A percentile compares a stretch with the other conserved stretches of the same genome.
These are phyloP conservation scores for Loripinus fragilis DNA, from an alignment of 2,888 invertebrate genomes.

Conservation along the genomic window DNA sequence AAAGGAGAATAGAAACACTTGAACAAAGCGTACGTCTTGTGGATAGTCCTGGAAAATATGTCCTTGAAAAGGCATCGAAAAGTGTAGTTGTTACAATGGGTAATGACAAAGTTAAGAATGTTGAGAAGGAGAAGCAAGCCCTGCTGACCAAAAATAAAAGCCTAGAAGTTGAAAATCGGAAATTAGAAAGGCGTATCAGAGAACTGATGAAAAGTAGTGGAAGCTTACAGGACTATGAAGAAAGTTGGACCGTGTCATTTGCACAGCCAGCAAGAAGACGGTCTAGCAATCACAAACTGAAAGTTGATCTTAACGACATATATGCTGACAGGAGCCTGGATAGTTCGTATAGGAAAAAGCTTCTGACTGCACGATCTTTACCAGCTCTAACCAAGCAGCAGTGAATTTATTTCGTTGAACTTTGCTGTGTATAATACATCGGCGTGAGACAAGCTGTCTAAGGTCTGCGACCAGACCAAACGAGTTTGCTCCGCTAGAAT, in stretches of 20 bases:
- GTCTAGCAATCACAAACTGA: neutral
- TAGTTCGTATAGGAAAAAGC: neutral
- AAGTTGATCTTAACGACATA: neutral
- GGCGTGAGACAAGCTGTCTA: no score
- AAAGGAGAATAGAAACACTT: slow-evolving; percentile 43
- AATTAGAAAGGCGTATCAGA: slow-evolving; percentile 26
- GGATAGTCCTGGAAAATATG: neutral
- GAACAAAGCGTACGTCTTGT: slow-evolving; percentile 24
- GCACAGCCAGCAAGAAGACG: neutral
- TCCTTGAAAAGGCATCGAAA: slow-evolving; percentile 21
- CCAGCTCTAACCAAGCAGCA: neutral
- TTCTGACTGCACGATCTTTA: neutral
- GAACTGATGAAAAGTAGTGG: slow-evolving; percentile 6
- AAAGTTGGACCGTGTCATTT: neutral
- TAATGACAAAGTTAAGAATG: slow-evolving; percentile 34
- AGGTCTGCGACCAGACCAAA: no score
- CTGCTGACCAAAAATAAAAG: slow-evolving; percentile 26
- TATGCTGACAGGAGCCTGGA: neutral
- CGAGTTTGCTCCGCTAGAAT: no score
- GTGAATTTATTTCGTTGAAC: neutral
- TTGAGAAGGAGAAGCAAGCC: slow-evolving; percentile 32
- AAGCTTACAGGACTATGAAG: slow-evolving; percentile 1
- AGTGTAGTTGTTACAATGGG: slow-evolving; percentile 44
- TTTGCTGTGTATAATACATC: no score
- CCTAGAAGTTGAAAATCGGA: slow-evolving; percentile 43